Evolutionary conservation across 2,888 invertebrate genomes (phyloP), one percentile per base, ranked within the genome.

Genomic region (Oxyscelio sp.): DNA sequence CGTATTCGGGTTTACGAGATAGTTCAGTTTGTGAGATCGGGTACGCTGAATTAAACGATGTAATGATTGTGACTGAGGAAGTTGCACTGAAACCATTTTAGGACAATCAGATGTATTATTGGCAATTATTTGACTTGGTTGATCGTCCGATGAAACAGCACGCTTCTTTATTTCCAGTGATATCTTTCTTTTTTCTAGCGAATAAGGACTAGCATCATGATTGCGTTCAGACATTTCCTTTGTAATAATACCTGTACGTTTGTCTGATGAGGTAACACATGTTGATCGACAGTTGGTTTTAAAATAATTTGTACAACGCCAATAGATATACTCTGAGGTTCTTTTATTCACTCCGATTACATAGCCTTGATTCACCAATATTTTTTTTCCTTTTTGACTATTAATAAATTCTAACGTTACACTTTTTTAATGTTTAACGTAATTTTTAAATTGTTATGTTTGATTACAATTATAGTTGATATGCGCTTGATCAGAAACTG

Each of bases 81-180:
- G 13, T n/a, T 22, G 3, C 8, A 31, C 31, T 3, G 56, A 19
- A n/a, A 40, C n/a, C 8, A 17, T 38, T 13, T 19, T 38, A 4
- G 11, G 1, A 3, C 13, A 34, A 5, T 6, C 31, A 11, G 50
- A 17, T 11, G 65, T 50, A 6, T n/a, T 21, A n/a, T n/a, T 48
- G 4, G 65, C 17, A 13, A 65, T 17, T 11, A 65, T 65, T 34
- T 19, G 19, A n/a, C 19, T n/a, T 24, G 65, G 65, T 34, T 65
- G 31, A 19, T 50, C 50, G 34, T 19, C 21, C 4, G 65, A 65
- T 9, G 27, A 4, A 3, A 65, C 15, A 13, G 65, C 48, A 11
- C 21, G 4, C 27, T 34, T 50, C n/a, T 50, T 65, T 2, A 40
- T 22, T 63, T 45, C 24, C 4, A 24, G 19, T 17, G 4, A 24